Percentiles rank a stretch among this genome's conserved stretches.
phyloP scores from a whole-genome alignment of 2,797 vertebrate species.

The Malurus splendens region DNA sequence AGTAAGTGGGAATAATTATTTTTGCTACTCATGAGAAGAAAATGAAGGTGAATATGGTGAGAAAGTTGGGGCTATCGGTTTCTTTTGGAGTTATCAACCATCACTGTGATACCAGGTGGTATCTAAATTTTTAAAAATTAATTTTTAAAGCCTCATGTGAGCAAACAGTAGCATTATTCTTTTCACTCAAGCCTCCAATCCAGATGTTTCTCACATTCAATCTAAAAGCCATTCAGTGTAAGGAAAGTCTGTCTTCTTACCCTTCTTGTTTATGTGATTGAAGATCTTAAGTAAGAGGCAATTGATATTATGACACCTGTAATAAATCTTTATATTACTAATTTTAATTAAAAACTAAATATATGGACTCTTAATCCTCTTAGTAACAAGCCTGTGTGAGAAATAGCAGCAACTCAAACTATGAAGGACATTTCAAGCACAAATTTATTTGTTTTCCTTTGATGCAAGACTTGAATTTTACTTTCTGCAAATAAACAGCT shows the following conservation, averaged over 20 bases:
- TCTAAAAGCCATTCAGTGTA: not conserved
- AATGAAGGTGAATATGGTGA: not conserved
- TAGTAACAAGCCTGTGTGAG: not conserved
- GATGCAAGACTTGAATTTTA: not conserved
- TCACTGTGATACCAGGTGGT: not conserved
- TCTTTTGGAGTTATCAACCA: not conserved
- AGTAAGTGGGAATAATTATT: not conserved
- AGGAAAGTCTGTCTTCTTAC: not conserved
- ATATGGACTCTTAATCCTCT: not conserved
- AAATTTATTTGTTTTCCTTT: not conserved
- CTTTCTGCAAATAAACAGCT: not conserved
- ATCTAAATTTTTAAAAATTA: not conserved
- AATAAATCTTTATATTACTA: not conserved
- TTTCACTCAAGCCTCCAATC: not conserved
- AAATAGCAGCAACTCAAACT: not conserved
- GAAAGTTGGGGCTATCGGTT: not conserved
- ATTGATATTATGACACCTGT: not conserved
- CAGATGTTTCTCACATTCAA: not conserved
- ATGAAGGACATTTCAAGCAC: not conserved
- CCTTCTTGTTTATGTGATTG: not conserved
- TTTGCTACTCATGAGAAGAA: not conserved
- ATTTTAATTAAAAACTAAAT: not conserved
- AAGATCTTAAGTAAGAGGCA: not conserved
- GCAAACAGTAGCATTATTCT: not conserved
- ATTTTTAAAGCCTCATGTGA: not conserved